A percentile compares a stretch with the other conserved stretches of the same genome.
Evolutionary conservation across 92 coral and sea anemone genomes (phyloP).

Genomic region (Epizoanthus fatuus): DNA sequence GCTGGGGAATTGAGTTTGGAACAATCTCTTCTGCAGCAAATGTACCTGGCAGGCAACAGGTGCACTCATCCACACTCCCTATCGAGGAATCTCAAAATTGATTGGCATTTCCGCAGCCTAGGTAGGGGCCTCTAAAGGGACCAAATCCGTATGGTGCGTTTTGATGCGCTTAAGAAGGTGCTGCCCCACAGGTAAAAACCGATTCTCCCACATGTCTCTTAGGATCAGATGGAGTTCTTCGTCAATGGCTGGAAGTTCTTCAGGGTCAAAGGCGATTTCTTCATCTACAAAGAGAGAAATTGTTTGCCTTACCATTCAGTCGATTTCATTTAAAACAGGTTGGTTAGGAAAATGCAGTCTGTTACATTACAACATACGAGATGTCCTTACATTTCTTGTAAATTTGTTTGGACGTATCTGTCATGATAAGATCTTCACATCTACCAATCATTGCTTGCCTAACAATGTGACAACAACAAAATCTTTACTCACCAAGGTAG

Average conservation of each 20-base stretch:
- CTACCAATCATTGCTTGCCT: no score
- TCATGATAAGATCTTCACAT: no score
- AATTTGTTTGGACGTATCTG: no score
- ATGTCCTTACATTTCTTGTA: no score
- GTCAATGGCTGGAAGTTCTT: slow-evolving; percentile 70
- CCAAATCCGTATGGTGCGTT: slow-evolving; percentile 93
- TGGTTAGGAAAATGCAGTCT: no score
- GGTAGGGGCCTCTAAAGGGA: slow-evolving; percentile 93
- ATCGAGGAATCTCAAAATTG: background rate
- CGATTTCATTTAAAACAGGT: background rate
- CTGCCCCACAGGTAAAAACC: slow-evolving; percentile 92
- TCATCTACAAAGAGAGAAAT: slow-evolving; percentile 79
- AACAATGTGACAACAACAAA: no score
- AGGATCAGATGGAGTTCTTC: slow-evolving; percentile 70
- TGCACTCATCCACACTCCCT: background rate
- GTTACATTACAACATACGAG: no score
- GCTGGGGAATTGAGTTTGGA: background rate
- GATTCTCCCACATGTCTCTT: slow-evolving; percentile 92
- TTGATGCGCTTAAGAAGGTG: slow-evolving; percentile 87
- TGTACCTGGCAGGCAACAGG: background rate
- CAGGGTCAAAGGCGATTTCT: slow-evolving; percentile 80
- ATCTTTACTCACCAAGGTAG: slow-evolving; percentile 82
- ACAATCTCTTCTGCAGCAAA: background rate
- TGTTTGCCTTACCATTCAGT: background rate
- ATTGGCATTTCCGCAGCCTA: slow-evolving; percentile 12